These are phyloP conservation scores for Vanessa atalanta DNA, from an alignment of 1,140 invertebrate species.

Conservation along the genomic window DNA sequence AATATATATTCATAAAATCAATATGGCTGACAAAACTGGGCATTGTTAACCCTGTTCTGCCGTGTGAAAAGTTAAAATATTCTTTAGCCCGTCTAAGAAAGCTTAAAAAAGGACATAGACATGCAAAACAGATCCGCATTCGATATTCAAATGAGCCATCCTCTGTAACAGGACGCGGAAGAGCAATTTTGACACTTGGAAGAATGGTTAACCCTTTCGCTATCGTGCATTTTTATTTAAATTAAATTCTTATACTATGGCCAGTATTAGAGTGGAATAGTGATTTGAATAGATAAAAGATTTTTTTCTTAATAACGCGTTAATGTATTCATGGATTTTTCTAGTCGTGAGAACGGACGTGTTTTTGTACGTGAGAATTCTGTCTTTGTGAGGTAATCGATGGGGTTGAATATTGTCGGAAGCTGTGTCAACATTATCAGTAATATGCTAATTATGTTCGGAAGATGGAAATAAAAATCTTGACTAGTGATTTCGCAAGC, in stretches of 20 bases:
- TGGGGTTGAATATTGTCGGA: slow-evolving; percentile 68
- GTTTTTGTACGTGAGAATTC: slow-evolving; percentile 66
- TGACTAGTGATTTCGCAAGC: neutral
- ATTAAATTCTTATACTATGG: slow-evolving; percentile 55
- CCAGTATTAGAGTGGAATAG: slow-evolving; percentile 49
- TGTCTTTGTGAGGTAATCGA: slow-evolving; percentile 70
- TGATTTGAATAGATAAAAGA: slow-evolving; percentile 63
- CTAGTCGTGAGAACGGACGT: slow-evolving; percentile 62
- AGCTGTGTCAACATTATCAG: slow-evolving; percentile 73
- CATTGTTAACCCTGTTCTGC: slow-evolving; percentile 45
- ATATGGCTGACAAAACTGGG: slow-evolving; percentile 40
- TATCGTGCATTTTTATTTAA: slow-evolving; percentile 66
- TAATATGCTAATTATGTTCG: slow-evolving; percentile 64
- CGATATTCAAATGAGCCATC: slow-evolving; percentile 73
- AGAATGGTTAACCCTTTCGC: slow-evolving; percentile 72
- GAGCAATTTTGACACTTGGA: slow-evolving; percentile 78
- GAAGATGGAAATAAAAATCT: neutral
- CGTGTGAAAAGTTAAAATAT: slow-evolving; percentile 68
- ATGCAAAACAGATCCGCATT: slow-evolving; percentile 71
- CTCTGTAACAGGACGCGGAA: slow-evolving; percentile 64
- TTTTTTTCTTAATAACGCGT: slow-evolving; percentile 60
- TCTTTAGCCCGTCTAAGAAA: slow-evolving; percentile 33
- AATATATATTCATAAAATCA: slow-evolving; percentile 56
- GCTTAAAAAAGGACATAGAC: slow-evolving; percentile 54
- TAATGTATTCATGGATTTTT: slow-evolving; percentile 74